phyloP scores from a whole-genome alignment of 2,113 vertebrate species.

The Macroglossus sobrinus region DNA sequence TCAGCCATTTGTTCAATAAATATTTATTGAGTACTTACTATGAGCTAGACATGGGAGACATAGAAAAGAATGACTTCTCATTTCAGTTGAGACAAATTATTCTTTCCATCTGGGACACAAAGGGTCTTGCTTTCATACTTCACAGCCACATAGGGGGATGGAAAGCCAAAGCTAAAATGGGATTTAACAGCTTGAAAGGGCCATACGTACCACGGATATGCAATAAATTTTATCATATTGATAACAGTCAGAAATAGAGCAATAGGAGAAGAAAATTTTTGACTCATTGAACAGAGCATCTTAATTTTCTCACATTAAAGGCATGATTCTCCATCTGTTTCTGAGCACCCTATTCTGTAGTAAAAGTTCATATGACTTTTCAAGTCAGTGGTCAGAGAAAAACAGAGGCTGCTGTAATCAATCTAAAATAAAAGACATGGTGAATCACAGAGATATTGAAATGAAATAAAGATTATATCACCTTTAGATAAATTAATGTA shows the following conservation, averaged over 20 bases:
- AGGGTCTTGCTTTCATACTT: not conserved
- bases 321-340: not conserved
- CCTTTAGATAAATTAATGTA: not conserved
- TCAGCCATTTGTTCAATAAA: not conserved
- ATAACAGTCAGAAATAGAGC: not conserved
- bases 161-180: not conserved
- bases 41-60: not conserved
- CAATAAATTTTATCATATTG: not conserved
- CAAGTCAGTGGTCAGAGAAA: not conserved
- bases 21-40: not conserved
- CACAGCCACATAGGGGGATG: not conserved
- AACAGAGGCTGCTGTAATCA: not conserved
- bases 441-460: not conserved
- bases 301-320: constrained; percentile 33
- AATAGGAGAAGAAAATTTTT: not conserved
- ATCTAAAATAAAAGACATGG: not conserved
- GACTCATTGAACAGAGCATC: not conserved
- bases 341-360: not conserved
- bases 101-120: not conserved
- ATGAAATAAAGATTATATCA: not conserved
- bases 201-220: not conserved
- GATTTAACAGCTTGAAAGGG: not conserved
- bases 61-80: not conserved
- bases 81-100: not conserved
- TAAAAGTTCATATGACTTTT: not conserved